These are phyloP conservation scores for Mesochorus sp. DNA, from an alignment of 2,888 invertebrate genomes.

Conservation along the genomic window DNA sequence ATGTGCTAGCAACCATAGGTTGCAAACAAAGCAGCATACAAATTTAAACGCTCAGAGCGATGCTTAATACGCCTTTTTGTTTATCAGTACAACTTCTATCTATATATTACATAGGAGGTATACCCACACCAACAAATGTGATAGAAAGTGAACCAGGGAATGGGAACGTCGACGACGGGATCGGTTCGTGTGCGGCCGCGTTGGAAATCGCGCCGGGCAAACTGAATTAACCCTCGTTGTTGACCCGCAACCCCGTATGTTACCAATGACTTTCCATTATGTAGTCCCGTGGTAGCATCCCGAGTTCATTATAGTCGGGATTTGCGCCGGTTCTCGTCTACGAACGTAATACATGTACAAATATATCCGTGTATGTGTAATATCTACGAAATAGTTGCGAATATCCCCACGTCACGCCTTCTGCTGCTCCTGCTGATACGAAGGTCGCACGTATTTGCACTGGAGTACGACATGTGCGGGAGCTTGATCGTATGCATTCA, in stretches of 20 bases:
- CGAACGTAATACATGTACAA: constrained; percentile 38
- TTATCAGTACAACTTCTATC: neutral
- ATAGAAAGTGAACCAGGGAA: constrained; percentile 53
- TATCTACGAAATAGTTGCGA: neutral
- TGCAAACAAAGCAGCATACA: no score
- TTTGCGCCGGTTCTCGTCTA: constrained; percentile 39
- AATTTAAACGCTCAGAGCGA: neutral
- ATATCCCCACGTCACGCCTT: constrained; percentile 47
- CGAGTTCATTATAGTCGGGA: constrained; percentile 68
- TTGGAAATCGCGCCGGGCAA: constrained; percentile 73
- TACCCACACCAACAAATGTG: neutral
- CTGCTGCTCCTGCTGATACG: constrained; percentile 39
- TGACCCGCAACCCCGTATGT: constrained; percentile 72
- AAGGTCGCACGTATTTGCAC: constrained; percentile 22
- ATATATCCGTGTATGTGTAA: neutral
- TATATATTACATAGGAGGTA: neutral
- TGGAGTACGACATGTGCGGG: constrained; percentile 30
- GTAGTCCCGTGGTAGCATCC: constrained; percentile 50
- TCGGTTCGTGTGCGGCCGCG: constrained; percentile 47
- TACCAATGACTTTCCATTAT: constrained; percentile 77
- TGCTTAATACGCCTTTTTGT: neutral
- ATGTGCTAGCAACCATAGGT: no score
- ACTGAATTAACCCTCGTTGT: constrained; percentile 75
- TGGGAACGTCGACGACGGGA: constrained; percentile 39
- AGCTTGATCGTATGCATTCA: constrained; percentile 20